These are phyloP conservation scores for Apamea epomidion DNA, from an alignment of 2,888 invertebrate species.

Conservation along the genomic window DNA sequence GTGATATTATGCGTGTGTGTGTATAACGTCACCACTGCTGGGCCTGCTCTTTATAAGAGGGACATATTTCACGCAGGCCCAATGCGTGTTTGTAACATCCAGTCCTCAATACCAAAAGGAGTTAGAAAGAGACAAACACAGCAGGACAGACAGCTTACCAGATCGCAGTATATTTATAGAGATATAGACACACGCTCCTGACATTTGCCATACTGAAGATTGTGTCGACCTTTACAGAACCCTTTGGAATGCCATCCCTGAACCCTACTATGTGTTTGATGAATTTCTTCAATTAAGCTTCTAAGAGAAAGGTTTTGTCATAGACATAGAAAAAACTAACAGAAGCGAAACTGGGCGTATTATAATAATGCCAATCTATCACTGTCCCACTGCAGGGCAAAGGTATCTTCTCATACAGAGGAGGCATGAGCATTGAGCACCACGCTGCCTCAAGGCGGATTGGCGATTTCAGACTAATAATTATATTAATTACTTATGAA, in stretches of 20 bases:
- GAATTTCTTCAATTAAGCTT: neutral
- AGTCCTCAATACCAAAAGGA: neutral
- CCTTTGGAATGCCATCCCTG: slow-evolving; percentile 59
- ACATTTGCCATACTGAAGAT: slow-evolving; percentile 65
- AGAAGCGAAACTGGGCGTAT: neutral
- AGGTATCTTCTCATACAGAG: neutral
- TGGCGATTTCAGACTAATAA: neutral
- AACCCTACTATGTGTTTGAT: slow-evolving; percentile 31
- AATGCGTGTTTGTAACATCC: neutral
- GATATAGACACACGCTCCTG: slow-evolving; percentile 63
- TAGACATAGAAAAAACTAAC: neutral
- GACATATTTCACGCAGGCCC: neutral
- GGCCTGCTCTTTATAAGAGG: neutral
- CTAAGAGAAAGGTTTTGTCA: neutral
- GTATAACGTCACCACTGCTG: neutral
- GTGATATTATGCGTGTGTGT: no score
- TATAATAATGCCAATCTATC: neutral
- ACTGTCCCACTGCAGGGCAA: neutral
- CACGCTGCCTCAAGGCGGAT: neutral
- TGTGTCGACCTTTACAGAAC: slow-evolving; percentile 63
- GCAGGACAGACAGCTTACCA: slow-evolving; percentile 51
- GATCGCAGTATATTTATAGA: slow-evolving; percentile 58
- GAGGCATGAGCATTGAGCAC: neutral
- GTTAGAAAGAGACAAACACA: slow-evolving; percentile 28
- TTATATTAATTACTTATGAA: neutral